Conservation (phyloP, 2,797 vertebrate species). For the Sebastes elongatus region DNA sequence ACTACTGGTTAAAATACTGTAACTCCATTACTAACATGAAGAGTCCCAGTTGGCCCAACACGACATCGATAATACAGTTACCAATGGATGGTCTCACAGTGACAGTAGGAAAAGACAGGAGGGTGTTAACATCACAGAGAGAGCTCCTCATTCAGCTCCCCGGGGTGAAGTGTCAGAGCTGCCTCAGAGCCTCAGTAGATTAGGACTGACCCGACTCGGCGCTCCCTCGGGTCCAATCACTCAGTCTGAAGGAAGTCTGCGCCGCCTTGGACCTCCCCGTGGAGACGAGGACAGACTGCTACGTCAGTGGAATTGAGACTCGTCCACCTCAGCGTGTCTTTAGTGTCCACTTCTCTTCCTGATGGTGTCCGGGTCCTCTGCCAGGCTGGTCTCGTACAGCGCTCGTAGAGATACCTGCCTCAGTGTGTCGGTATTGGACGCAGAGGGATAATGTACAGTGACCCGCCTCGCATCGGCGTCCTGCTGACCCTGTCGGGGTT, state of each 20-base stretch:
- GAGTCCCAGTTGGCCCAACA: neutral
- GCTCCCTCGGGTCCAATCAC: slow-evolving; percentile 8
- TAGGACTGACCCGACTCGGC: neutral
- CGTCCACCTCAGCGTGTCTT: neutral
- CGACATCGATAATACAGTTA: neutral
- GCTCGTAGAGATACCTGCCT: too few species aligned
- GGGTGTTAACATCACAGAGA: neutral
- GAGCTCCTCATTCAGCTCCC: neutral
- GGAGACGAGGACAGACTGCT: neutral
- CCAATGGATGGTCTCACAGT: too few species aligned
- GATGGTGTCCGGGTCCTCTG: neutral
- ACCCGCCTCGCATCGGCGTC: too few species aligned
- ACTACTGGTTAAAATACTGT: neutral
- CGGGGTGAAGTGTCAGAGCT: neutral
- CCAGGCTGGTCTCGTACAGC: too few species aligned
- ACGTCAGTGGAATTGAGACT: neutral
- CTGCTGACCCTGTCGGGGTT: too few species aligned
- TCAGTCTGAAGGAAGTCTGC: neutral
- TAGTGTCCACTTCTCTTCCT: neutral
- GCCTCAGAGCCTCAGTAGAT: slow-evolving; percentile 8
- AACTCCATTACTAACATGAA: neutral
- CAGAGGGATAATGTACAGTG: too few species aligned
- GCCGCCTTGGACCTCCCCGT: neutral
- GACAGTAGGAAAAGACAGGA: neutral
- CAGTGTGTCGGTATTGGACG: too few species aligned